These are phyloP conservation scores for Archocentrus centrarchus DNA, from an alignment of 2,113 vertebrate species.

Conservation along the genomic window DNA sequence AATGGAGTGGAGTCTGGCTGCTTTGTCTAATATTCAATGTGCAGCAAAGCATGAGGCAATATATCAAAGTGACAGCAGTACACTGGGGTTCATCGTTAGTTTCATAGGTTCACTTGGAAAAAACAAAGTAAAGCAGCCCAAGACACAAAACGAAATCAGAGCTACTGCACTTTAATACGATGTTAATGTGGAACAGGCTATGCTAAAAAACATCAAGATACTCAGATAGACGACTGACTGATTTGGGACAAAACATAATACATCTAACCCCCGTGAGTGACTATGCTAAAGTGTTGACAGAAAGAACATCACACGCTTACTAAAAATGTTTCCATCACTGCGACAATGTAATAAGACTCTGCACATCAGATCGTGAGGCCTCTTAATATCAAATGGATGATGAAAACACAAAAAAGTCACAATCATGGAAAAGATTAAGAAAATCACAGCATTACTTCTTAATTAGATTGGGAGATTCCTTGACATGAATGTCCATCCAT, in stretches of 20 bases:
- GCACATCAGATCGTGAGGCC: not conserved
- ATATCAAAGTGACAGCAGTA: conserved; percentile 58
- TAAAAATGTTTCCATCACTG: not conserved
- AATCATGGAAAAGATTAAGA: not conserved
- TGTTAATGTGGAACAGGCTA: conserved; percentile 13
- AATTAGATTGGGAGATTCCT: not conserved
- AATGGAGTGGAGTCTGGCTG: conserved; percentile 13
- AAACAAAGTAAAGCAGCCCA: conserved; percentile 18
- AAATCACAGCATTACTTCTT: not conserved
- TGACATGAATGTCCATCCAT: no score
- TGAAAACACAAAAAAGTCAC: not conserved
- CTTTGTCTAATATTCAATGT: conserved; percentile 51
- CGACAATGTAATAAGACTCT: not conserved
- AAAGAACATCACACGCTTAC: not conserved
- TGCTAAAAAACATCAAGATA: not conserved
- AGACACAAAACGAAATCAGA: conserved; percentile 4
- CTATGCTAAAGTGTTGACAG: not conserved
- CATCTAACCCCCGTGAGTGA: not conserved
- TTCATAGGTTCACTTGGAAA: conserved; percentile 8
- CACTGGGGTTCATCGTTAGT: conserved; percentile 9
- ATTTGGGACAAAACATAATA: not conserved
- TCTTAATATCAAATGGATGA: not conserved
- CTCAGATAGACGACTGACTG: not conserved
- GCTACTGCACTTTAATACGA: not conserved
- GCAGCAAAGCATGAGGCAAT: conserved; percentile 40